Evolutionary conservation across 2,113 vertebrate species (phyloP), one percentile per base, ranked within the genome.

Genomic region (Hyla sarda): DNA sequence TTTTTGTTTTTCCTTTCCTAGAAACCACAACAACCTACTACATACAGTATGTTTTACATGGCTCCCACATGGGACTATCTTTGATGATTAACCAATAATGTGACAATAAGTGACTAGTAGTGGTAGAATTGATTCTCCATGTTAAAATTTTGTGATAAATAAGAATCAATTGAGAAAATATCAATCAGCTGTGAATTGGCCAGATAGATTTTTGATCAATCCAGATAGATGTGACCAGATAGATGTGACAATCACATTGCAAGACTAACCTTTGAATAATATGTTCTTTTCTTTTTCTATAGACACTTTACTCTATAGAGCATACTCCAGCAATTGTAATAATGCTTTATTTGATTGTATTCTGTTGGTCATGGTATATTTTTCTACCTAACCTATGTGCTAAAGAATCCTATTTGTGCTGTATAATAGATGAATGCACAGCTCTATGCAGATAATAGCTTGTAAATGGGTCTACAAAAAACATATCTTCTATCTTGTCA

Each of bases 391-490:
- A 11, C 19, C 30, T 69, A 67, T 28, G n/a, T 60, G 25, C 60
- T 65, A 16, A 69, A 34, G 32, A 69, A 69, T 69, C 65, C 30
- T 34, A 34, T 34, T 69, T 9, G 65, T 69, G 30, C n/a, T 5
- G 6, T 69, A 69, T 34, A 69, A 69, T 34, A 69, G 65, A 69
- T 69, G 32, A 34, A 69, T 69, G 30, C 17, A 21, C 32, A 34
- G 5, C 65, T 69, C 16, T 17, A 69, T 34, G 17, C 32, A 69
- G 5, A 34, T 69, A 69, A 69, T 34, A 37, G 32, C 32, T 41
- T 71, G 8, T 41, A 71, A 71, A 71, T 41, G 67, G 67, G 19
- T 41, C 67, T 71, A 41, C 54, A 80, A 60, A 79, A 41, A 80
- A 60, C 30, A 60, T 80, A n/a, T 60, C 32, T 80, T 80, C 23